Base-by-base conservation (phyloP, 37 sponge, comb jelly and placozoan species). In the Geodia barretti region DNA sequence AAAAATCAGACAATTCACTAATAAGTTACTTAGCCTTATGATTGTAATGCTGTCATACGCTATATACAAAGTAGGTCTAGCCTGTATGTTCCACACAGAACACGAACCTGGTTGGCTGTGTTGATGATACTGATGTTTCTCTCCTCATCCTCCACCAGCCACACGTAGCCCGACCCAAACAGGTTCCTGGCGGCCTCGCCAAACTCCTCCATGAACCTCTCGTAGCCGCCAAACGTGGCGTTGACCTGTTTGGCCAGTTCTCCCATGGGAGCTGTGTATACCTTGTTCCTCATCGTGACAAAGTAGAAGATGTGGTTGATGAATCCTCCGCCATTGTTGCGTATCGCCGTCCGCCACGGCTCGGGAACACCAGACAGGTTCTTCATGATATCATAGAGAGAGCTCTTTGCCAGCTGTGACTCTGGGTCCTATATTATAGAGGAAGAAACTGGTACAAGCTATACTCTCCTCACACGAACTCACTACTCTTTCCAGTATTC, bases 151-250 rank as follows among this genome's bases (percentile, higher is more conserved):
- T 78, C 82, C 26, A 61, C 37, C 60, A 93, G 73, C 93, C 93
- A 93, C 61, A 79, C 90, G 75, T 91, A 90, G 25, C 95, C 95
- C 0, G 95, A 95, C 0, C 95, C 95, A 83, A 95, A 95, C 72
- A 95, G 68, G 20, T 30, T 59, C 0, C 60, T 20, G 21, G 80
- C 90, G 35, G 81, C 76, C 25, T 41, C 25, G n/a, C 80, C 76
- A 42, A 95, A 92, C 23, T 72, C 78, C 30, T 62, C 66, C 64
- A 78, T 82, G 77, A 95, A 89, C 9, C 26, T 62, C 5, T 62
- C 81, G 58, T 85, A 74, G 23, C 79, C 70, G 2, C 90, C 92
- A 79, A 91, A 91, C 0, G 59, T 20, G 36, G 42, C 33, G 36
- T 20, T 64, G 42, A 95, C 78, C 37, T 77, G 69, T 32, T 73